Conservation (phyloP, 2,888 invertebrate genomes). For the Chymomyza amoena region DNA sequence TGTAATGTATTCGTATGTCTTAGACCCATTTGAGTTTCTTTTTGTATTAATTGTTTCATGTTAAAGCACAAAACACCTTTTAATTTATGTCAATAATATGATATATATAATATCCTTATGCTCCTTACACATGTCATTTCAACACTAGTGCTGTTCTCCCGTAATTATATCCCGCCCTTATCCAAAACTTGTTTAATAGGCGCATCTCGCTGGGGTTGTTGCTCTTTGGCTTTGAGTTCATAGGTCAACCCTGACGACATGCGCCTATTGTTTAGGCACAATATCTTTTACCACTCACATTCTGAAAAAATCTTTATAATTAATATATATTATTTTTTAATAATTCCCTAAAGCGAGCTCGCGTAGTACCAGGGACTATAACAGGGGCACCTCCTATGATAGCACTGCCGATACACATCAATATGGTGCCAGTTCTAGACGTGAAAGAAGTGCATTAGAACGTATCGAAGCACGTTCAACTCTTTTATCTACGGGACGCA, state of each 20-base stretch:
- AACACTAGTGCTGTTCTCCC: neutral
- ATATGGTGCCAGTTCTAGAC: constrained; percentile 54
- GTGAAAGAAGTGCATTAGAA: constrained; percentile 58
- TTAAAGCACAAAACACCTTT: neutral
- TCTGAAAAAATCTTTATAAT: neutral
- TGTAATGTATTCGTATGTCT: neutral
- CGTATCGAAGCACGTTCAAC: constrained; percentile 51
- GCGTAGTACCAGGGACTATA: constrained; percentile 62
- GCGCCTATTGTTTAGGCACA: neutral
- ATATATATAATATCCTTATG: no score
- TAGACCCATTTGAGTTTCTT: neutral
- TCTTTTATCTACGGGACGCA: constrained; percentile 50
- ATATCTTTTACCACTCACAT: no score
- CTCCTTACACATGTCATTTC: neutral
- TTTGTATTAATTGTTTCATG: neutral
- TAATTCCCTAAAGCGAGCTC: constrained; percentile 48
- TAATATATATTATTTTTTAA: neutral
- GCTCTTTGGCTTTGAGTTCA: neutral
- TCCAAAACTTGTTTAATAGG: neutral
- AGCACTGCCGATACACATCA: constrained; percentile 55
- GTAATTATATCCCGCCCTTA: neutral
- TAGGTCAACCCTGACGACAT: neutral
- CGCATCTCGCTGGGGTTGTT: neutral
- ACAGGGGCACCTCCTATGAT: constrained; percentile 73
- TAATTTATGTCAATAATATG: neutral